Evolutionary conservation across 2,888 invertebrate species (phyloP).

Genomic region (Trachelus stipa): DNA sequence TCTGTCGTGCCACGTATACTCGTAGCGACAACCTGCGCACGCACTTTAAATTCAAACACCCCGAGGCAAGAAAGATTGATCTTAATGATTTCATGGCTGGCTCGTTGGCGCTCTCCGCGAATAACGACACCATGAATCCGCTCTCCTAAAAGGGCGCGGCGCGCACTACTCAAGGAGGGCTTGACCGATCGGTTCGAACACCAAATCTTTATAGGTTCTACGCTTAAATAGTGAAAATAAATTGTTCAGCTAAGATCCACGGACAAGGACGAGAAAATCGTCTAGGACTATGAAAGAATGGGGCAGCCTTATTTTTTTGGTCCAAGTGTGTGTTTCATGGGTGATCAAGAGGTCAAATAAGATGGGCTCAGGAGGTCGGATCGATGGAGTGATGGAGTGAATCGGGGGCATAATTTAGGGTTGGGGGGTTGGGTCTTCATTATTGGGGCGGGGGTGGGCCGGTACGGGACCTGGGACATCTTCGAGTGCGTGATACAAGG

Average conservation of each 20-base stretch:
- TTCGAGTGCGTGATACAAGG: not conserved
- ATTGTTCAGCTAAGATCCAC: conserved; percentile 16
- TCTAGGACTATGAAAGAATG: conserved; percentile 10
- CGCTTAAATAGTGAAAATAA: conserved; percentile 38
- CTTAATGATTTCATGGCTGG: conserved; percentile 72
- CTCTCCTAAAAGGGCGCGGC: conserved; percentile 70
- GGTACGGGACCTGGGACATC: not conserved
- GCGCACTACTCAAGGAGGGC: conserved; percentile 22
- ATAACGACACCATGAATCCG: conserved; percentile 68
- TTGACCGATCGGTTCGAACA: conserved; percentile 42
- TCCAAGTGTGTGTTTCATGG: conserved; percentile 15
- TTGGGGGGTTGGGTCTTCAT: not conserved
- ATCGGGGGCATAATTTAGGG: not conserved
- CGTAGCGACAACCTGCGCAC: conserved; percentile 93
- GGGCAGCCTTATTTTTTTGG: conserved; percentile 47
- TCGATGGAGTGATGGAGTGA: not conserved
- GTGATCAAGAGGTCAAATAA: not conserved
- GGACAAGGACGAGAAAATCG: conserved; percentile 2
- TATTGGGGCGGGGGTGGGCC: not conserved
- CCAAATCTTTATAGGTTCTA: conserved; percentile 57
- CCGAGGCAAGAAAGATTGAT: conserved; percentile 89
- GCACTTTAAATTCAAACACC: conserved; percentile 94
- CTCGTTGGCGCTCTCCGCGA: conserved; percentile 70
- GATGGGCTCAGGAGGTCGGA: not conserved
- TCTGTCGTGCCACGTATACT: conserved; percentile 91